Conservation (phyloP, 2,888 invertebrate species). For the Eretmocerus hayati region DNA sequence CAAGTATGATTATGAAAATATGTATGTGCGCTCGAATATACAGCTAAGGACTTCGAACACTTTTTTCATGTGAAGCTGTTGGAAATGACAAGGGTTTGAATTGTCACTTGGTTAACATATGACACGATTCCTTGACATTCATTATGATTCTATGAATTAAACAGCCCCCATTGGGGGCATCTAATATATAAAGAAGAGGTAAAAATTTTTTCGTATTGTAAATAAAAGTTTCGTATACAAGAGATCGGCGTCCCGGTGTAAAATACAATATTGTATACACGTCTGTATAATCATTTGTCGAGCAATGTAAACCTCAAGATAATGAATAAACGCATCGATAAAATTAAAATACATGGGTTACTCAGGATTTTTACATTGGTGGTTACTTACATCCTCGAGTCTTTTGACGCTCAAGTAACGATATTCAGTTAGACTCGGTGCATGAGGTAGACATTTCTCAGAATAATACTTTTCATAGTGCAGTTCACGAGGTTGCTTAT, state of each 20-base stretch:
- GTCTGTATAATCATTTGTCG: conserved; percentile 46
- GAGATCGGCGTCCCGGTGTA: conserved; percentile 34
- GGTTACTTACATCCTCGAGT: too few species aligned
- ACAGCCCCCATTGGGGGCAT: conserved; percentile 18
- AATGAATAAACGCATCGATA: conserved; percentile 33
- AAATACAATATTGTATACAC: conserved; percentile 38
- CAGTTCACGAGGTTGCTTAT: too few species aligned
- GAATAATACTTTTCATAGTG: too few species aligned
- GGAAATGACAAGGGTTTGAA: conserved; percentile 16
- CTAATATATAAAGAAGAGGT: conserved; percentile 13
- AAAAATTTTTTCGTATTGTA: conserved; percentile 11
- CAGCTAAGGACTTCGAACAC: conserved; percentile 17
- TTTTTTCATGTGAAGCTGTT: conserved; percentile 19
- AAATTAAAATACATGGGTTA: background rate
- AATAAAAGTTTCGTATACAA: conserved; percentile 18
- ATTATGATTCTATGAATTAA: conserved; percentile 22
- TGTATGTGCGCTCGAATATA: conserved; percentile 8
- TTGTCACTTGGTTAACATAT: conserved; percentile 17
- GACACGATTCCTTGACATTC: conserved; percentile 20
- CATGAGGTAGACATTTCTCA: too few species aligned
- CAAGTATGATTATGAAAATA: conserved; percentile 4
- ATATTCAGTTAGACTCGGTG: too few species aligned
- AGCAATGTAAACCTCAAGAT: conserved; percentile 45
- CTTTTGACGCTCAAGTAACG: too few species aligned
- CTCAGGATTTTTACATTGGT: too few species aligned